A percentile compares a stretch with the other conserved stretches of the same genome.
Evolutionary conservation across 1,140 invertebrate genomes (phyloP).

Genomic region (Leptinotarsa defecta): DNA sequence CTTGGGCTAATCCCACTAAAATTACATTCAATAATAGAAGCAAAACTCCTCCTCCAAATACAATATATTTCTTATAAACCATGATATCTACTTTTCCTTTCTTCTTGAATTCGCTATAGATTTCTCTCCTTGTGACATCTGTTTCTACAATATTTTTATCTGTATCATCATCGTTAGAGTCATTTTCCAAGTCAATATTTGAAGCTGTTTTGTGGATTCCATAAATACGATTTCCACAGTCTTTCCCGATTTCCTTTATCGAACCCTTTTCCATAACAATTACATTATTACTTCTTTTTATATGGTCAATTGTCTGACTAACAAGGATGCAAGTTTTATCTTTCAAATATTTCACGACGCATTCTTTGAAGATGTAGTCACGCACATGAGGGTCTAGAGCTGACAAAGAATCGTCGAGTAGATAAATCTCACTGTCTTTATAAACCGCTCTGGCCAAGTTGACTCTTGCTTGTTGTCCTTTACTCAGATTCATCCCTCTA

Average conservation of each 20-base stretch:
- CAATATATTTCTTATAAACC: conserved; percentile 41
- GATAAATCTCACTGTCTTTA: conserved; percentile 75
- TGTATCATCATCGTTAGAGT: conserved; percentile 27
- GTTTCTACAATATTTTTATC: conserved; percentile 23
- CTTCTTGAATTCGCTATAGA: conserved; percentile 44
- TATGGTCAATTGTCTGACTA: conserved; percentile 70
- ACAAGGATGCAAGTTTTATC: conserved; percentile 73
- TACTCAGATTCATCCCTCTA: conserved; percentile 76
- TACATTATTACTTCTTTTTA: conserved; percentile 39
- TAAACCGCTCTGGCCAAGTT: conserved; percentile 85
- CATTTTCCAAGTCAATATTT: conserved; percentile 29
- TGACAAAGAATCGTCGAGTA: conserved; percentile 82
- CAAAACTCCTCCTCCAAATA: conserved; percentile 42
- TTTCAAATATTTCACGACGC: conserved; percentile 70
- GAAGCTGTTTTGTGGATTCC: conserved; percentile 18
- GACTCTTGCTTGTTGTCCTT: conserved; percentile 89
- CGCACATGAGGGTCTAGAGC: conserved; percentile 83
- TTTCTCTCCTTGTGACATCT: conserved; percentile 21
- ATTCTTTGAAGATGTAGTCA: conserved; percentile 77
- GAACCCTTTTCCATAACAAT: conserved; percentile 37
- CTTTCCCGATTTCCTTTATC: conserved; percentile 33
- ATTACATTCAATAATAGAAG: conserved; percentile 27
- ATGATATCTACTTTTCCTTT: conserved; percentile 37
- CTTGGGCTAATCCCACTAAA: conserved; percentile 33
- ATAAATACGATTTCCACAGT: conserved; percentile 45